Evolutionary conservation across 1,140 invertebrate genomes (phyloP).

Genomic region (Campoletis sonorensis): DNA sequence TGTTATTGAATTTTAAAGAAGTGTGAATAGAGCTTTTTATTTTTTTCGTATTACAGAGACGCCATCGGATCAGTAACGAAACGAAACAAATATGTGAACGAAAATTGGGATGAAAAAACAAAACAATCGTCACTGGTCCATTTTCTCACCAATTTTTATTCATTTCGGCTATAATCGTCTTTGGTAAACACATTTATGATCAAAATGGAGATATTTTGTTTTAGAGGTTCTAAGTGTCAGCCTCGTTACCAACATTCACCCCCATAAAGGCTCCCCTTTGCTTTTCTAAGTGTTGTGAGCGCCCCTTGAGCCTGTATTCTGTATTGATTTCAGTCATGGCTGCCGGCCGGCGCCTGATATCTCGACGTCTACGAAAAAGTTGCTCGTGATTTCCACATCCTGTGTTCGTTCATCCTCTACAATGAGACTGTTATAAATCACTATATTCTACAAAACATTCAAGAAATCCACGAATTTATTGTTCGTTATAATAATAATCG

Average conservation of each 20-base stretch:
- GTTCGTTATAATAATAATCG: background rate
- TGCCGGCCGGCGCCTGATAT: slow-evolving; percentile 62
- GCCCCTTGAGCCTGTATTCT: slow-evolving; percentile 62
- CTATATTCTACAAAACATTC: background rate
- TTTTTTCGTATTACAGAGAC: too few relatives aligned
- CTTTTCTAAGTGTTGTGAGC: slow-evolving; percentile 41
- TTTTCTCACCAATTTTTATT: too few relatives aligned
- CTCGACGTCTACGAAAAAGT: slow-evolving; percentile 43
- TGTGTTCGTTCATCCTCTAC: slow-evolving; percentile 24
- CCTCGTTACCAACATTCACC: slow-evolving; percentile 9
- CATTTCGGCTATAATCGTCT: too few relatives aligned
- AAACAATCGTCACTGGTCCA: too few relatives aligned
- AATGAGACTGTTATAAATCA: slow-evolving; percentile 16
- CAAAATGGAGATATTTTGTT: background rate
- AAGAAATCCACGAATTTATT: background rate
- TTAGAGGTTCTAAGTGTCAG: background rate
- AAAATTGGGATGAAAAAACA: too few relatives aligned
- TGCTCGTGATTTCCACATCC: slow-evolving; percentile 21
- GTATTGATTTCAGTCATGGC: slow-evolving; percentile 71
- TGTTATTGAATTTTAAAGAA: too few relatives aligned
- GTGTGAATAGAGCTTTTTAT: too few relatives aligned
- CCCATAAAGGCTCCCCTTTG: background rate
- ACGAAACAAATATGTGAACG: too few relatives aligned
- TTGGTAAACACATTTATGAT: too few relatives aligned
- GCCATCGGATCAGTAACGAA: too few relatives aligned